Base-by-base conservation (phyloP, 1,140 invertebrate genomes). In the Drosophila lacteicornis region DNA sequence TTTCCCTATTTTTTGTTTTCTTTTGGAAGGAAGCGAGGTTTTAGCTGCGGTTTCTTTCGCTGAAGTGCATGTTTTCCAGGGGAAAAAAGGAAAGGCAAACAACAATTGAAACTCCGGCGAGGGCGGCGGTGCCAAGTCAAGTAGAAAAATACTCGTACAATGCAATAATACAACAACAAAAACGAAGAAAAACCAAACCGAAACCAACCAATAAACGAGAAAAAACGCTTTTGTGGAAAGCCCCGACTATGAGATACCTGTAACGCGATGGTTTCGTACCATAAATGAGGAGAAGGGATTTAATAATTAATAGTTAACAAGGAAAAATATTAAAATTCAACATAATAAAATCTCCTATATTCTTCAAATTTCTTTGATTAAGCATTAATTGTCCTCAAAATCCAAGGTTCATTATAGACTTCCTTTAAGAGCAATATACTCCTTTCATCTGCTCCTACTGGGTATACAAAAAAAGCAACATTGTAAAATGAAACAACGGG, bases 111-210 rank as follows among this genome's bases (percentile, higher is more conserved):
- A 65, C 75, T 49, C 62, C 33, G 53, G 60, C 25, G 60, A 51
- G 61, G 78, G 57, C 57, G 74, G 63, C 40, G 78, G 81, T 91
- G 86, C 86, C 86, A 90, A 90, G 85, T 90, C 86, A 90, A 86
- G 85, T 90, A 90, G 85, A 90, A 90, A 90, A 90, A 90, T 90
- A 80, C 83, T 86, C 80, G 67, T 80, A 70, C 85, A 90, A 90
- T 90, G 86, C 82, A 90, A 90, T 85, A 91, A 90, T 76, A 82
- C 75, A 79, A 69, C 70, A 78, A 68, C 40, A 53, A 70, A 61
- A 61, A 51, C 51, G 46, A 49, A 22, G 33, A 60, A 69, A 70
- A 83, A 73, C 58, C 67, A 25, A 71, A 53, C 67, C 63, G 38
- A 70, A 56, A 50, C 67, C 40, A 68, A 55, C 63, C 30, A 51